These are phyloP conservation scores for Drosophila micromelanica DNA, from an alignment of 1,140 invertebrate genomes.

Conservation along the genomic window DNA sequence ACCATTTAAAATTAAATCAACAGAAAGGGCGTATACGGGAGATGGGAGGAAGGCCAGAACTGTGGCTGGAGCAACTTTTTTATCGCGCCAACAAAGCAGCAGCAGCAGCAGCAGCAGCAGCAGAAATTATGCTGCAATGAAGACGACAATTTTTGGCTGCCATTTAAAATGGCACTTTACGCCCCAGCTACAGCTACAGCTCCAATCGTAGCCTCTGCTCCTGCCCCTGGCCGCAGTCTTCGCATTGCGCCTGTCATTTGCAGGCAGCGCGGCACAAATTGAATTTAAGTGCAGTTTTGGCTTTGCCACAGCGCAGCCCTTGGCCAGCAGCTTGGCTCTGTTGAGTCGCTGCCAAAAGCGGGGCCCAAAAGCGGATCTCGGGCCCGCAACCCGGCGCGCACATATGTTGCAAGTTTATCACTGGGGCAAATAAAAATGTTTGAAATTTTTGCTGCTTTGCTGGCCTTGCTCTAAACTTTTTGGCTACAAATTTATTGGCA, in stretches of 20 bases:
- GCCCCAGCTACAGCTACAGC: conserved; percentile 1
- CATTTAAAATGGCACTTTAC: conserved; percentile 78
- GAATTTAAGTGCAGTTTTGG: conserved; percentile 81
- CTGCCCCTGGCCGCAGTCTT: neutral
- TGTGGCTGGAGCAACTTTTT: conserved; percentile 63
- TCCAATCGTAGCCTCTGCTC: neutral
- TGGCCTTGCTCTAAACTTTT: conserved; percentile 80
- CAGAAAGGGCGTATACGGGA: conserved; percentile 56
- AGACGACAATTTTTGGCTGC: conserved; percentile 80
- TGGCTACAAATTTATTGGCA: conserved; percentile 83
- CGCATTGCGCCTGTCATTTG: conserved; percentile 66
- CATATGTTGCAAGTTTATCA: conserved; percentile 82
- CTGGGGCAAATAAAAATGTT: conserved; percentile 77
- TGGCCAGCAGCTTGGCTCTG: conserved; percentile 25
- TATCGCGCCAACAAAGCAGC: conserved; percentile 72
- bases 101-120: conserved; percentile 26
- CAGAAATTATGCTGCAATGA: conserved; percentile 79
- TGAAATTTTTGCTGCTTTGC: conserved; percentile 55
- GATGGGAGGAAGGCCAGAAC: neutral
- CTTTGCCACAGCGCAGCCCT: conserved; percentile 40
- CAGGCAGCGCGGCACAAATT: conserved; percentile 77
- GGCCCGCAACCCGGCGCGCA: conserved; percentile 40
- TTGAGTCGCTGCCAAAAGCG: conserved; percentile 73
- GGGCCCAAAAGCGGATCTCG: conserved; percentile 15
- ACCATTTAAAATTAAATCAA: conserved; percentile 83